A percentile compares a stretch with the other conserved stretches of the same genome.
Conservation (phyloP, 2,113 vertebrate genomes). For the Mastomys coucha region DNA sequence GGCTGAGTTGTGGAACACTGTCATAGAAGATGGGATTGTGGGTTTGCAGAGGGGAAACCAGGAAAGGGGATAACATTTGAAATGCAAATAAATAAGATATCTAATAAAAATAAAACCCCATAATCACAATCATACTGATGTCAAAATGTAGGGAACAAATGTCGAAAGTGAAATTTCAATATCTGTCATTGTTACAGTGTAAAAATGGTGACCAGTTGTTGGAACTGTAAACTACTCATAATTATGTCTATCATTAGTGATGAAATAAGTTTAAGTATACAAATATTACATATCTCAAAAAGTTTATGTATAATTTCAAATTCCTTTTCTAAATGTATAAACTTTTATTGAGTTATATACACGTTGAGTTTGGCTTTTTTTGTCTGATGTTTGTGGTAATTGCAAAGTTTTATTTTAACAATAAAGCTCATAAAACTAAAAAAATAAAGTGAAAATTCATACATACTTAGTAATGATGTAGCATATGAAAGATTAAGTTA, state of each 20-base stretch:
- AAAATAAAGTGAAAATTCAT: not conserved
- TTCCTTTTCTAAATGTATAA: too few species aligned
- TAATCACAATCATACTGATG: not conserved
- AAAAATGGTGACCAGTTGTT: slow-evolving; percentile 8
- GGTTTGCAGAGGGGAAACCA: too few species aligned
- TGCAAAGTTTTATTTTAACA: not conserved
- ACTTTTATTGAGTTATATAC: too few species aligned
- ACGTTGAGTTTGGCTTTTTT: too few species aligned
- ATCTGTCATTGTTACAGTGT: not conserved
- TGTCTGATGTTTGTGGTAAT: not conserved
- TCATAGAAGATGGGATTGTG: too few species aligned
- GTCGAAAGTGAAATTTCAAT: not conserved
- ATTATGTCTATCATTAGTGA: not conserved
- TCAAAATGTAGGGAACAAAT: slow-evolving; percentile 5
- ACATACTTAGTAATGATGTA: not conserved
- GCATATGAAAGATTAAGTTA: not conserved
- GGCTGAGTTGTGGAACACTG: too few species aligned
- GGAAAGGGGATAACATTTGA: too few species aligned
- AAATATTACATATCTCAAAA: not conserved
- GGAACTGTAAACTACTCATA: not conserved
- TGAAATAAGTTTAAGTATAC: not conserved
- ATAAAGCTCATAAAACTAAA: not conserved
- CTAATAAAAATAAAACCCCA: not conserved
- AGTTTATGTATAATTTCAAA: not conserved
- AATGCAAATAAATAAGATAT: too few species aligned